Percentiles rank a stretch among this genome's conserved stretches.
Evolutionary conservation across 2,888 invertebrate genomes (phyloP).

Genomic region (Halictus quadricinctus): DNA sequence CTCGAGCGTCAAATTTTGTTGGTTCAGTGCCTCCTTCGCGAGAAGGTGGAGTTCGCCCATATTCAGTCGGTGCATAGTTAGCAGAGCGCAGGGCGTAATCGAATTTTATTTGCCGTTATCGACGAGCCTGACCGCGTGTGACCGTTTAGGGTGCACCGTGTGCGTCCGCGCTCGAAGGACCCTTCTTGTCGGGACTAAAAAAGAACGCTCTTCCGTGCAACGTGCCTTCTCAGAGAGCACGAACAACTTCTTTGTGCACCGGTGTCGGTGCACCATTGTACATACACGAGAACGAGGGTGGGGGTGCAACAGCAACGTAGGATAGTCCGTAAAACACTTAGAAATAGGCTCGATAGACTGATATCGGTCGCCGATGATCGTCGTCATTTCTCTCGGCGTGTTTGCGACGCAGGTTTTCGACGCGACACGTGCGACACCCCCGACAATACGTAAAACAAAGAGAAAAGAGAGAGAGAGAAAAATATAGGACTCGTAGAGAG

Average conservation of each 20-base stretch:
- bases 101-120: neutral
- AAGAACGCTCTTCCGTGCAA: constrained; percentile 76
- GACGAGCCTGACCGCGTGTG: neutral
- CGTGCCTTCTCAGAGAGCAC: constrained; percentile 77
- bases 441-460: neutral
- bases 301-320: neutral
- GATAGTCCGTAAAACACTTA: constrained; percentile 25
- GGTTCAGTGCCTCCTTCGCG: accelerated
- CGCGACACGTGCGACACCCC: constrained; percentile 4
- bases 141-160: neutral
- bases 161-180: constrained; percentile 19
- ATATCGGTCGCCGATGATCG: constrained; percentile 54
- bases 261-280: constrained; percentile 16
- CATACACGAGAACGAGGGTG: constrained; percentile 9
- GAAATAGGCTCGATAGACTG: constrained; percentile 62
- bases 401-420: constrained; percentile 28
- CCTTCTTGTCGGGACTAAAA: constrained; percentile 27
- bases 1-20: neutral
- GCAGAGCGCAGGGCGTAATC: neutral
- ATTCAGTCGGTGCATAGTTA: neutral
- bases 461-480: neutral
- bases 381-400: constrained; percentile 47
- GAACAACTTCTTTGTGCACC: constrained; percentile 55
- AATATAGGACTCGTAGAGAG: neutral
- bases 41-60: neutral